Conservation (phyloP, 1,140 invertebrate species). For the Drosophila murphyi region DNA sequence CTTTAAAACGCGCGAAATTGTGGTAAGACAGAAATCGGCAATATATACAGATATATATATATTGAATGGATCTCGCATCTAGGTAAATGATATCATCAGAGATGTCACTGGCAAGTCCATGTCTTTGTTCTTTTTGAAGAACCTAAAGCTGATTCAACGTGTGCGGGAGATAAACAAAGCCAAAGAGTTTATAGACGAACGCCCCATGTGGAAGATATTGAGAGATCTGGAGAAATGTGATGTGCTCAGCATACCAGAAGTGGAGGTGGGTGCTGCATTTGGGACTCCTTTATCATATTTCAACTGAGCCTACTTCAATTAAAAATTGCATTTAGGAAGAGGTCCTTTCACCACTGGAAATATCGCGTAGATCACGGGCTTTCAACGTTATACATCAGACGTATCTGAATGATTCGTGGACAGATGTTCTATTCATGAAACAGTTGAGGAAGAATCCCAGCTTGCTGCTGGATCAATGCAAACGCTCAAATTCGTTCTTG, state of each 20-base stretch:
- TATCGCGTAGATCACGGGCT: conserved; percentile 63
- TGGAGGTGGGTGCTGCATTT: conserved; percentile 4
- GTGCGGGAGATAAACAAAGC: conserved; percentile 50
- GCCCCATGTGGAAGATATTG: conserved; percentile 73
- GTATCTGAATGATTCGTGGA: conserved; percentile 74
- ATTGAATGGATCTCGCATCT: background rate
- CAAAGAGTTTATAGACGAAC: conserved; percentile 41
- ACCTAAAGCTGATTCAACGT: conserved; percentile 44
- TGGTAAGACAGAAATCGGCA: conserved; percentile 44
- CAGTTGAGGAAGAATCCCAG: conserved; percentile 55
- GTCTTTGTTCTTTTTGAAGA: conserved; percentile 59
- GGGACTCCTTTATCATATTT: no score
- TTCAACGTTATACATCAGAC: conserved; percentile 75
- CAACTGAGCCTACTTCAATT: no score
- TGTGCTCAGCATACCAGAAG: conserved; percentile 69
- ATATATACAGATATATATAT: background rate
- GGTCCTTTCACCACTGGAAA: conserved; percentile 66
- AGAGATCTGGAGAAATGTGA: conserved; percentile 70
- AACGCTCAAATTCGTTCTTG: conserved; percentile 47
- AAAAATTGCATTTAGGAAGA: conserved; percentile 34
- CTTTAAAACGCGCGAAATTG: conserved; percentile 55
- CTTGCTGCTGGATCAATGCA: conserved; percentile 63
- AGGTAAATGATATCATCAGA: conserved; percentile 69
- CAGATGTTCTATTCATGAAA: conserved; percentile 75
- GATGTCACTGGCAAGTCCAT: conserved; percentile 69